phyloP scores from a whole-genome alignment of 2,888 invertebrate genomes.

The Troides helena region DNA sequence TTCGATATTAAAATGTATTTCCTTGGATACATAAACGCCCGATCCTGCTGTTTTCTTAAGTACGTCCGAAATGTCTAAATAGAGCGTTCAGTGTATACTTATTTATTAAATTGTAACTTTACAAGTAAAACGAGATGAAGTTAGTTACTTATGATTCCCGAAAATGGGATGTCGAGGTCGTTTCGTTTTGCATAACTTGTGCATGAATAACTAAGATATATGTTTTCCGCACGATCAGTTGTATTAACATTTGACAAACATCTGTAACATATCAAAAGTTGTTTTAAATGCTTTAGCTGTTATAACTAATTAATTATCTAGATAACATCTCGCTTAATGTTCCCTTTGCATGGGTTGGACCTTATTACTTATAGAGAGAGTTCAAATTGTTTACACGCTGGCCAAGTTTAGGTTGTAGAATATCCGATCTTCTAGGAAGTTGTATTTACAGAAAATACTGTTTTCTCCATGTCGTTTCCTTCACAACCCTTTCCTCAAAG shows the following conservation, averaged over 20 bases:
- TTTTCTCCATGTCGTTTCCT: too few species aligned
- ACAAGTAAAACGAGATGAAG: constrained; percentile 13
- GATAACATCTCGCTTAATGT: too few species aligned
- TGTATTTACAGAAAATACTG: too few species aligned
- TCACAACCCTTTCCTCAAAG: too few species aligned
- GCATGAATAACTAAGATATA: constrained; percentile 1
- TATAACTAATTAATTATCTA: not conserved
- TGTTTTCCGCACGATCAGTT: not conserved
- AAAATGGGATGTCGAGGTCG: constrained; percentile 14
- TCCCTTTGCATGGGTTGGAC: too few species aligned
- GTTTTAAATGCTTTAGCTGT: not conserved
- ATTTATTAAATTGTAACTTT: constrained; percentile 11
- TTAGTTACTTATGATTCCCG: constrained; percentile 1
- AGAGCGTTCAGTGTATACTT: constrained; percentile 7
- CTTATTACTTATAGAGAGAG: too few species aligned
- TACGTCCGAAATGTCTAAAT: constrained; percentile 5
- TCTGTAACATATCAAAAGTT: not conserved
- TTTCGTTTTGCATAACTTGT: constrained; percentile 12
- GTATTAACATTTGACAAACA: not conserved
- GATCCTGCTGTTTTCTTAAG: not conserved
- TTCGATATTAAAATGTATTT: constrained; percentile 2
- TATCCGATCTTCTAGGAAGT: too few species aligned
- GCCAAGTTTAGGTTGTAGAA: too few species aligned
- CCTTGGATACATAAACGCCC: not conserved
- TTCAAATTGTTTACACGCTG: too few species aligned